These are phyloP conservation scores for Epizoanthus fatuus DNA, from an alignment of 92 coral and sea anemone genomes.

Conservation along the genomic window DNA sequence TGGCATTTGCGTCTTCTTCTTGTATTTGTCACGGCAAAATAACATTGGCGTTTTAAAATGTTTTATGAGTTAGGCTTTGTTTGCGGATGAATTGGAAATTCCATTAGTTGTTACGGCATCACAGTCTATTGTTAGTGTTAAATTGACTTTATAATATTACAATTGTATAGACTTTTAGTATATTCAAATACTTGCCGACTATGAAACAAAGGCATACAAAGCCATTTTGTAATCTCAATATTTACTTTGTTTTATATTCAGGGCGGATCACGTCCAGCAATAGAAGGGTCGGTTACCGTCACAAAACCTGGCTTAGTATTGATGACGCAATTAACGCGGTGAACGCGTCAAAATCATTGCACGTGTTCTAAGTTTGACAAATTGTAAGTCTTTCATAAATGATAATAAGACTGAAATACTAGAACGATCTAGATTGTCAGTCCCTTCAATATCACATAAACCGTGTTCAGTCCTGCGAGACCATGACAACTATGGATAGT, in stretches of 20 bases:
- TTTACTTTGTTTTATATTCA: constrained; percentile 15
- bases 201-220: constrained; percentile 10
- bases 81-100: constrained; percentile 9
- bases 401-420: not conserved
- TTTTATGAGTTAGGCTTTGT: not conserved
- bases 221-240: not conserved
- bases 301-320: not conserved
- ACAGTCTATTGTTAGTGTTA: not conserved
- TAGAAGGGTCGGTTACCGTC: not conserved
- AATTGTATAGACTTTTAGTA: constrained; percentile 1
- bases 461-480: too few relatives aligned
- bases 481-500: too few relatives aligned
- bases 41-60: not conserved
- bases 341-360: not conserved
- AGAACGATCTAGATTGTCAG: too few relatives aligned
- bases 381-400: not conserved
- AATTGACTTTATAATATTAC: constrained; percentile 5
- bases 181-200: constrained; percentile 10
- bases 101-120: too few relatives aligned
- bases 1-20: not conserved
- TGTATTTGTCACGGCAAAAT: not conserved
- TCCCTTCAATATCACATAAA: too few relatives aligned
- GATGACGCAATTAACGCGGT: not conserved
- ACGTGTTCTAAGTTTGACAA: not conserved
- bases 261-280: not conserved